Evolutionary conservation across 2,888 invertebrate species (phyloP).

Genomic region (Eilema sororculum): DNA sequence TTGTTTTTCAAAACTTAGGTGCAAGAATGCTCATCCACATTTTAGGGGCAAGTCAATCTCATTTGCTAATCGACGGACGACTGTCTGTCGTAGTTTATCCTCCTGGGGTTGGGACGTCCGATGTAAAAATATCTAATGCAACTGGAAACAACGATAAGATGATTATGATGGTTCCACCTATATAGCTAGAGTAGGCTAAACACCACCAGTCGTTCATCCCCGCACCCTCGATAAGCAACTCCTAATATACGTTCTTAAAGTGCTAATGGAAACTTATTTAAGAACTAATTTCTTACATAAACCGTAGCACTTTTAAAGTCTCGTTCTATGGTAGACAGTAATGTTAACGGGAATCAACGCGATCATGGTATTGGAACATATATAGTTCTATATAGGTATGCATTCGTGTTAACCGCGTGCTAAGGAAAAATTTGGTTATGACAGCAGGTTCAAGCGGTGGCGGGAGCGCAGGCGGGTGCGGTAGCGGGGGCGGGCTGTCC

Average conservation of each 20-base stretch:
- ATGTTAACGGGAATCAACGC: no score
- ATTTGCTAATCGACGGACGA: background rate
- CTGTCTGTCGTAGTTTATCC: background rate
- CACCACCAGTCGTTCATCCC: background rate
- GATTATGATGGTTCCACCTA: background rate
- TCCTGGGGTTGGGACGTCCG: background rate
- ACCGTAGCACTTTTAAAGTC: no score
- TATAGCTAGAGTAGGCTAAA: background rate
- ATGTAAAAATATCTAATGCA: background rate
- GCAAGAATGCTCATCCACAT: no score
- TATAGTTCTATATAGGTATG: no score
- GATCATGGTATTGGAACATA: no score
- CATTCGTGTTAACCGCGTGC: no score
- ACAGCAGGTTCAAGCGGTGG: conserved; percentile 55
- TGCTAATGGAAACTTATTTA: no score
- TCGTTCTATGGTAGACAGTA: no score
- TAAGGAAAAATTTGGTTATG: conserved; percentile 18
- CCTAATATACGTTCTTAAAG: no score
- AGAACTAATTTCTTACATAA: no score
- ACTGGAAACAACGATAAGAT: background rate
- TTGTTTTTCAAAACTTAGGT: no score
- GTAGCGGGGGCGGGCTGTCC: conserved; percentile 79
- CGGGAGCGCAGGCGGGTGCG: conserved; percentile 72
- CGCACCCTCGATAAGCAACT: background rate
- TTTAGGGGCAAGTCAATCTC: no score